phyloP scores from a whole-genome alignment of 2,113 vertebrate species.

The Eubucco bourcierii region DNA sequence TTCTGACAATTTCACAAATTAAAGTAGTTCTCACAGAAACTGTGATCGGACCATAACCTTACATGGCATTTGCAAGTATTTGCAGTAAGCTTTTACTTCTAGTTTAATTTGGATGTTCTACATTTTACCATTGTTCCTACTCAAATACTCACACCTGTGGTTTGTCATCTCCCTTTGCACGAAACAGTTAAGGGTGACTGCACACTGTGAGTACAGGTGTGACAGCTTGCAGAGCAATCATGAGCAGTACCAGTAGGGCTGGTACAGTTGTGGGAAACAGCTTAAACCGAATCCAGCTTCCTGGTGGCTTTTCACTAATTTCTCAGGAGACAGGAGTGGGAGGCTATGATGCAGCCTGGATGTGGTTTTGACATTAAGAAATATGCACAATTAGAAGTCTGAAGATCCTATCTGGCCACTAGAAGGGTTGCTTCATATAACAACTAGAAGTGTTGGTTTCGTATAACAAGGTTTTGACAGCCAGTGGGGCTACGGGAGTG shows the following conservation, averaged over 20 bases:
- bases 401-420: neutral
- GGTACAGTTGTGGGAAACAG: neutral
- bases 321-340: neutral
- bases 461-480: too few species aligned
- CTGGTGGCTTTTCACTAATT: neutral
- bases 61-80: neutral
- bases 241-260: neutral
- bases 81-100: neutral
- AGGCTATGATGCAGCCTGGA: neutral
- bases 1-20: neutral
- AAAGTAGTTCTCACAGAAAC: neutral
- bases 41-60: neutral
- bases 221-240: neutral
- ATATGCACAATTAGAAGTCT: neutral
- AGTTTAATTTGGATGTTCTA: neutral
- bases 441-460: neutral
- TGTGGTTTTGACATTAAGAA: neutral
- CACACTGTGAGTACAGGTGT: neutral
- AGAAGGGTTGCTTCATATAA: neutral
- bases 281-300: neutral
- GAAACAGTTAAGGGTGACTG: neutral
- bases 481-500: too few species aligned
- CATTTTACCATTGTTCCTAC: neutral
- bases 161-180: neutral
- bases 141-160: neutral